These are phyloP conservation scores for Ptyas mucosa DNA, from an alignment of 2,113 vertebrate species.

Conservation along the genomic window DNA sequence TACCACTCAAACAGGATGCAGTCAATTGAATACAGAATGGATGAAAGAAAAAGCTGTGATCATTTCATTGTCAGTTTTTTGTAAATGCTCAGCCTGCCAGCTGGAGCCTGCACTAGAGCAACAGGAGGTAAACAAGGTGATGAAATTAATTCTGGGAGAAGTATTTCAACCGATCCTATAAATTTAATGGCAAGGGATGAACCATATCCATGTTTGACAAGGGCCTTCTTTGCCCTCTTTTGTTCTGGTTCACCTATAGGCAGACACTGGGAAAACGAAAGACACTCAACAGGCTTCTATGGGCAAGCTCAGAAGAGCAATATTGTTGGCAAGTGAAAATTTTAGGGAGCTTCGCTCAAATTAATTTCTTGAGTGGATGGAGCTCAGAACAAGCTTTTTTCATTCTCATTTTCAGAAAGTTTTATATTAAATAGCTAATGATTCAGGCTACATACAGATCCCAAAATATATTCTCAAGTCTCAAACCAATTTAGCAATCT, in stretches of 20 bases:
- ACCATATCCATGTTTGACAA: neutral
- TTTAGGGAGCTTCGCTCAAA: neutral
- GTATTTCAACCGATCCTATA: neutral
- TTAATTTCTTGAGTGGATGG: neutral
- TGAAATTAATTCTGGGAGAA: neutral
- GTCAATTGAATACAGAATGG: neutral
- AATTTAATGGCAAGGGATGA: neutral
- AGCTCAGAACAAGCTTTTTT: neutral
- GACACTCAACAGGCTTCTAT: neutral
- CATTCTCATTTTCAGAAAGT: neutral
- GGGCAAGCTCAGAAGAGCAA: neutral
- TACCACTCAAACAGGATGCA: neutral
- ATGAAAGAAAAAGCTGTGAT: neutral
- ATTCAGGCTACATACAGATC: neutral
- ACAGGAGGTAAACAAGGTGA: neutral
- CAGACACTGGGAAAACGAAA: neutral
- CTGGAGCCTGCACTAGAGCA: neutral
- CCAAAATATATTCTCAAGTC: neutral
- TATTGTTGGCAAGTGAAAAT: neutral
- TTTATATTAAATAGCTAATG: neutral
- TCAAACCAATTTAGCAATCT: neutral
- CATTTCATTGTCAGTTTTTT: constrained; percentile 5
- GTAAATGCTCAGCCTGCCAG: neutral
- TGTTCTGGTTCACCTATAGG: neutral
- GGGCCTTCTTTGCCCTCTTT: neutral